These are phyloP conservation scores for Phoenoteleia sp. DNA, from an alignment of 2,888 invertebrate species.

Conservation along the genomic window DNA sequence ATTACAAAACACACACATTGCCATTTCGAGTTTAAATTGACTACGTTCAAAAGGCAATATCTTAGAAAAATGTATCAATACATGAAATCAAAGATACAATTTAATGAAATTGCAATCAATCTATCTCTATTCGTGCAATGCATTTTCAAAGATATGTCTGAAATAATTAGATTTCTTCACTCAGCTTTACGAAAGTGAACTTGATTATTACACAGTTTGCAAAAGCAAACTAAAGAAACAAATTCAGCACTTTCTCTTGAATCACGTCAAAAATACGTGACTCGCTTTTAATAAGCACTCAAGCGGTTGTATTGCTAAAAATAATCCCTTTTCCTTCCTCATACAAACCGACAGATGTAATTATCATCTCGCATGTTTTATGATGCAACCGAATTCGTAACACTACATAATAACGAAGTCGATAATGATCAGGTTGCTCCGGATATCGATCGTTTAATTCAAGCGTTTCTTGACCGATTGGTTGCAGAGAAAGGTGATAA, in stretches of 20 bases:
- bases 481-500: constrained; percentile 41
- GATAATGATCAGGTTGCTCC: constrained; percentile 39
- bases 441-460: constrained; percentile 52
- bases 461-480: constrained; percentile 30
- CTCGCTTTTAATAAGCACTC: constrained; percentile 20
- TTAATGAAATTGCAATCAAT: constrained; percentile 38
- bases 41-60: too few relatives aligned
- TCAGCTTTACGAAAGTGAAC: constrained; percentile 49
- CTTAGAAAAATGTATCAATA: too few relatives aligned
- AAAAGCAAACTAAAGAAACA: constrained; percentile 27
- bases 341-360: constrained; percentile 12
- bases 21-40: too few relatives aligned
- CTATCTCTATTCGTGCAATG: constrained; percentile 3
- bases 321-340: constrained; percentile 31
- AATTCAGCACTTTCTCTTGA: constrained; percentile 47
- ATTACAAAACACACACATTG: too few relatives aligned
- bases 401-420: constrained; percentile 2
- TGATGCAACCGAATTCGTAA: constrained; percentile 31
- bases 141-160: constrained; percentile 35
- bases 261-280: constrained; percentile 37
- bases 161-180: constrained; percentile 52
- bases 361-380: constrained; percentile 20
- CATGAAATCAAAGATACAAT: too few relatives aligned
- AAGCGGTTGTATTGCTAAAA: constrained; percentile 18
- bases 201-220: constrained; percentile 25